phyloP scores from a whole-genome alignment of 2,888 invertebrate species.

The Papilio demoleus region DNA sequence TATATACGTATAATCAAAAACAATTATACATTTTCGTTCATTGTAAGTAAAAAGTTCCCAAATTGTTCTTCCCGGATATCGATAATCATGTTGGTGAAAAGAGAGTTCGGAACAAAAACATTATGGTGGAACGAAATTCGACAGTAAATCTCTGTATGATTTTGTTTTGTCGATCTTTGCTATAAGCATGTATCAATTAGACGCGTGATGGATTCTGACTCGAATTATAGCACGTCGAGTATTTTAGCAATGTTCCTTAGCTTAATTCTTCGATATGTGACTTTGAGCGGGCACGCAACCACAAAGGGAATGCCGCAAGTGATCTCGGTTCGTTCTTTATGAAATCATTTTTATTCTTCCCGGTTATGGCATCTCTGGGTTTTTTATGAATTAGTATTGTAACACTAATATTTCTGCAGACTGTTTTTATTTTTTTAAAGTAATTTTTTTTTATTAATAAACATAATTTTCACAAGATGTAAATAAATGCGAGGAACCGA shows the following conservation, averaged over 20 bases:
- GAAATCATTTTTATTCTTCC: not conserved
- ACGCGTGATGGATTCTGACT: constrained; percentile 36
- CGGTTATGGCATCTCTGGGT: not conserved
- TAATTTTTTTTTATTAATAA: no score
- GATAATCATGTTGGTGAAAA: constrained; percentile 73
- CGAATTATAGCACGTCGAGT: constrained; percentile 30
- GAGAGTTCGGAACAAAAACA: constrained; percentile 60
- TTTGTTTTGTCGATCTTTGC: constrained; percentile 46
- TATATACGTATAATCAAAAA: constrained; percentile 62
- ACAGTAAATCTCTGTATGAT: constrained; percentile 53
- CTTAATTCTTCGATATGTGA: constrained; percentile 23
- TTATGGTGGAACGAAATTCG: constrained; percentile 52
- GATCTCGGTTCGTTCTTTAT: constrained; percentile 12
- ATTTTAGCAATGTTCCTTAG: constrained; percentile 39
- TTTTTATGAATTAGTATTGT: no score
- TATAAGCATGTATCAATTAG: constrained; percentile 42
- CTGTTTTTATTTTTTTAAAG: no score
- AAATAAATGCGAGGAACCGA: no score
- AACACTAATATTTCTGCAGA: no score
- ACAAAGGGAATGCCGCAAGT: constrained; percentile 29
- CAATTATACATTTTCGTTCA: constrained; percentile 73
- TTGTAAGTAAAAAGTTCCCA: constrained; percentile 68
- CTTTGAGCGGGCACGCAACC: not conserved
- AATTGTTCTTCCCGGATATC: constrained; percentile 79
- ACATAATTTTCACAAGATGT: no score